Base-by-base conservation (phyloP, 2,888 invertebrate species). In the Epistrophe eligans region DNA sequence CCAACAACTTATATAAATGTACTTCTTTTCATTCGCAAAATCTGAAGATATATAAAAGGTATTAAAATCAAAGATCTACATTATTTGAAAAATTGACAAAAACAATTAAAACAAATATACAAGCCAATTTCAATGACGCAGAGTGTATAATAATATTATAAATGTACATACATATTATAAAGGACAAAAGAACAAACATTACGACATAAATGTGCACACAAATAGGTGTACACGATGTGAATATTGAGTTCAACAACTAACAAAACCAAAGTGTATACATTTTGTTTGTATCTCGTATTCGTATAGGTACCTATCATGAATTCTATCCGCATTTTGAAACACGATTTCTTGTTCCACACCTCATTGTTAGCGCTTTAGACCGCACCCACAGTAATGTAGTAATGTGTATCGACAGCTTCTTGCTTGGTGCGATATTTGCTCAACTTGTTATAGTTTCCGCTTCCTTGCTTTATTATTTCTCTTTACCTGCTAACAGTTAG, bases 381-480 rank as follows among this genome's bases (percentile, higher is more conserved):
- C 82, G 67, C 85, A 82, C 85, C 82, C 70, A 81, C 57, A 77
- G 48, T 52, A 52, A n/a, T 28, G 10, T 11, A 1, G 11, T 38
- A 38, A 6, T 81, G 74, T 74, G 77, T 77, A 82, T 79, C 85
- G 74, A 71, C 77, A 74, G 55, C 55, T 67, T 70, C 58, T 52
- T 60, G 43, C 43, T 15, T 62, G 40, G 57, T 74, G 70, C 67
- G 72, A 77, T 87, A 79, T 87, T 87, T 87, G 82, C 79, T 74
- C 67, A 85, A 87, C 74, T 71, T 87, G 77, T 87, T 77, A 74
- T 73, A 74, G 85, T 81, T 87, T 87, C 85, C 85, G 85, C 70
- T 87, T 87, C 85, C 77, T 71, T 43, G 62, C 48, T 82, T 74
- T 64, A n/a, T 55, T 70, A 28, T 52, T 17, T 48, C 32, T 48